Percentiles rank a stretch among this genome's conserved stretches.
Evolutionary conservation across 2,888 invertebrate species (phyloP).

Genomic region (Pasiphila rectangulata): DNA sequence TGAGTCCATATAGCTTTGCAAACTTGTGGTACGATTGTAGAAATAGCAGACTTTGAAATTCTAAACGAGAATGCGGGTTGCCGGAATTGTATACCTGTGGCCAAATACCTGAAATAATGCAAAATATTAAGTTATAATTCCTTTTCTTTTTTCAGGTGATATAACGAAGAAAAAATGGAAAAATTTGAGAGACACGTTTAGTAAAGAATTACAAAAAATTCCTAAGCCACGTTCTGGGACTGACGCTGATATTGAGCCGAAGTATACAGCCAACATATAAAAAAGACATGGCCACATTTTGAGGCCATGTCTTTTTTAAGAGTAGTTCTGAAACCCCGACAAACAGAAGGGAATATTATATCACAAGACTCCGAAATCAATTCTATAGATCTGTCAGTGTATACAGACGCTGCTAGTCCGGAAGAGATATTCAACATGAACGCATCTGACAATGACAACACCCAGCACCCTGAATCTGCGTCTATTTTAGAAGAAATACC

Average conservation of each 20-base stretch:
- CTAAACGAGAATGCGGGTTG: slow-evolving; percentile 31
- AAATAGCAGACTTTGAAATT: slow-evolving; percentile 34
- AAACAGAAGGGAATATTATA: slow-evolving; percentile 33
- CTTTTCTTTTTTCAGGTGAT: slow-evolving; percentile 28
- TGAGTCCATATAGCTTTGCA: slow-evolving; percentile 31
- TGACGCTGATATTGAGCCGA: slow-evolving; percentile 27
- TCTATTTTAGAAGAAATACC: slow-evolving; percentile 23
- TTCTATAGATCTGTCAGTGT: slow-evolving; percentile 24
- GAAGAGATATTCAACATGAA: slow-evolving; percentile 18
- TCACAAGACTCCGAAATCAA: slow-evolving; percentile 12
- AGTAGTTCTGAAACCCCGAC: slow-evolving; percentile 30
- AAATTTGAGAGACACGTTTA: slow-evolving; percentile 33
- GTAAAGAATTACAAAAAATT: slow-evolving; percentile 32
- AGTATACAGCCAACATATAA: slow-evolving; percentile 35
- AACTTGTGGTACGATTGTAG: slow-evolving; percentile 31
- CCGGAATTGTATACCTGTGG: slow-evolving; percentile 31
- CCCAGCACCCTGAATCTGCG: slow-evolving; percentile 15
- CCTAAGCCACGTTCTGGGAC: slow-evolving; percentile 30
- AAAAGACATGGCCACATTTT: slow-evolving; percentile 34
- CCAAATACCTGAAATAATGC: slow-evolving; percentile 30
- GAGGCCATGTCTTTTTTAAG: slow-evolving; percentile 31
- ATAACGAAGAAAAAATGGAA: slow-evolving; percentile 33
- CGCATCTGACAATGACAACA: slow-evolving; percentile 16
- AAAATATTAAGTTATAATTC: slow-evolving; percentile 19
- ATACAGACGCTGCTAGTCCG: slow-evolving; percentile 20